A percentile compares a stretch with the other conserved stretches of the same genome.
Conservation (phyloP, 2,113 vertebrate genomes). For the Spheniscus mendiculus region DNA sequence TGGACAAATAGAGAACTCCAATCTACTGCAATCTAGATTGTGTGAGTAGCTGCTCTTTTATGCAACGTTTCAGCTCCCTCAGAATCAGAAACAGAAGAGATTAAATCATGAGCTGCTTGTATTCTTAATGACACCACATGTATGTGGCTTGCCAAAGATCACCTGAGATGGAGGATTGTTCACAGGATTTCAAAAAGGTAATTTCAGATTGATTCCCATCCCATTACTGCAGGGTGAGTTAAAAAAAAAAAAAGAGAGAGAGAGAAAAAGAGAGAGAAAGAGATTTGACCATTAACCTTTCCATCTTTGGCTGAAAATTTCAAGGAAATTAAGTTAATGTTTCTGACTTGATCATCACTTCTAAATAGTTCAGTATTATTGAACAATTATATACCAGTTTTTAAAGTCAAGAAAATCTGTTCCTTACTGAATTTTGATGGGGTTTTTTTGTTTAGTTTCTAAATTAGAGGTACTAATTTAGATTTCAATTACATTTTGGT, state of each 20-base stretch:
- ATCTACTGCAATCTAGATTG: background rate
- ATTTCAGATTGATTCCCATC: background rate
- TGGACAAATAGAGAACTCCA: background rate
- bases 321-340: background rate
- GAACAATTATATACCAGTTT: background rate
- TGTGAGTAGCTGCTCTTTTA: background rate
- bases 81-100: background rate
- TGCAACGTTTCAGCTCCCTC: background rate
- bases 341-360: background rate
- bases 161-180: background rate
- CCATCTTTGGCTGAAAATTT: background rate
- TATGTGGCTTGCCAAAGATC: background rate
- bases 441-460: background rate
- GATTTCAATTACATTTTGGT: background rate
- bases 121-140: background rate
- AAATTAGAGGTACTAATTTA: background rate
- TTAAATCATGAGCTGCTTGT: background rate
- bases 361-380: background rate
- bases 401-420: background rate
- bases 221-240: background rate
- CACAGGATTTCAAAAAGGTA: background rate
- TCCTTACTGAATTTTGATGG: background rate
- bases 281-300: background rate
- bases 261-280: background rate
- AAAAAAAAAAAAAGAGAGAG: background rate